A percentile compares a stretch with the other conserved stretches of the same genome.
Conservation (phyloP, 92 coral and sea anemone genomes). For the Paramuricea clavata region DNA sequence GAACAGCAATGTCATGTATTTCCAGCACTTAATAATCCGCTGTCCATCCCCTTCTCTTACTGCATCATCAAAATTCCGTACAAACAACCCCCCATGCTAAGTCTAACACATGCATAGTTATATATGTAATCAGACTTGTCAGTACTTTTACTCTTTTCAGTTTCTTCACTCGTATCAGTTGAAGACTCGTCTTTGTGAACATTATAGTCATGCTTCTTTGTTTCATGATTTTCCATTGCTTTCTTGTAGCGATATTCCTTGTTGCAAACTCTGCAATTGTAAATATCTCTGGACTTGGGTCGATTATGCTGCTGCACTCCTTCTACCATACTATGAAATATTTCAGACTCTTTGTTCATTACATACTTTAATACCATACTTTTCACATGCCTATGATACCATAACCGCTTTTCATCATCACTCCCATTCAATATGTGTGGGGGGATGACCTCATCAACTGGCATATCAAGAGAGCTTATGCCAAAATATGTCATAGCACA, state of each 20-base stretch:
- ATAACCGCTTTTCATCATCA: too few species aligned
- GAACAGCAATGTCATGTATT: slow-evolving; percentile 5
- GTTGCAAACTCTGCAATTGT: slow-evolving; percentile 64
- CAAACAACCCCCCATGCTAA: not conserved
- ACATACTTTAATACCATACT: too few species aligned
- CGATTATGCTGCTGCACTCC: slow-evolving; percentile 14
- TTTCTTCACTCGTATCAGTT: slow-evolving; percentile 1
- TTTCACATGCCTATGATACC: too few species aligned
- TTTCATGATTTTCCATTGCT: slow-evolving; percentile 65
- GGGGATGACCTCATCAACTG: too few species aligned
- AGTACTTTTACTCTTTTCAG: not conserved
- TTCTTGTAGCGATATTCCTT: slow-evolving; percentile 60
- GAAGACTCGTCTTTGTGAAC: not conserved
- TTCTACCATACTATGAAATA: too few species aligned
- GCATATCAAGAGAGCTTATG: too few species aligned
- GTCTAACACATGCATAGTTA: not conserved
- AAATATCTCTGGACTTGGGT: slow-evolving; percentile 10
- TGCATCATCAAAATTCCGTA: not conserved
- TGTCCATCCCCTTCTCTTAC: not conserved
- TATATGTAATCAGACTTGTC: slow-evolving; percentile 4
- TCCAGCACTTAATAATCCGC: too few species aligned
- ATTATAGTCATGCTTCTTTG: slow-evolving; percentile 42
- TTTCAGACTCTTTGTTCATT: too few species aligned
- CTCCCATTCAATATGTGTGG: too few species aligned
- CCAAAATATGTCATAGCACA: too few species aligned